phyloP scores from a whole-genome alignment of 2,888 invertebrate species.

The Ormyrus rosae region DNA sequence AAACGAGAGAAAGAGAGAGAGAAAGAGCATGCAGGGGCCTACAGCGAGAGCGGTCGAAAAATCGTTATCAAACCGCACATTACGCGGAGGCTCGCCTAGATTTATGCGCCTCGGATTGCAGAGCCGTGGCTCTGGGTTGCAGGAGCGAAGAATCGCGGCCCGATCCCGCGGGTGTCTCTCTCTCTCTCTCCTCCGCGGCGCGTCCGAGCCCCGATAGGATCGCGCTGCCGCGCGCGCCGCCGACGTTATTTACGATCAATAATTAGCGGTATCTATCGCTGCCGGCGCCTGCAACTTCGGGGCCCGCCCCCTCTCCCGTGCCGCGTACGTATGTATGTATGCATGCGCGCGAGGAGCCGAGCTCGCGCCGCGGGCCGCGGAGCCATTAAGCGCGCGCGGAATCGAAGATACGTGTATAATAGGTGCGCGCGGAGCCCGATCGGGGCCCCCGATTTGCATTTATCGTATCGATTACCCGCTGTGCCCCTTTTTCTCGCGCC shows the following conservation, averaged over 20 bases:
- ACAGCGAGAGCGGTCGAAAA: slow-evolving; percentile 19
- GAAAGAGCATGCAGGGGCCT: too few relatives aligned
- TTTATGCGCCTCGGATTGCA: slow-evolving; percentile 33
- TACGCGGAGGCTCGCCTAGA: slow-evolving; percentile 33
- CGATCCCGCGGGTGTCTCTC: background rate
- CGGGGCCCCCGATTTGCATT: slow-evolving; percentile 37
- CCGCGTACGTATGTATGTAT: background rate
- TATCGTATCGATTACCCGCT: slow-evolving; percentile 55
- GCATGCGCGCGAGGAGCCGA: background rate
- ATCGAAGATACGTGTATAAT: background rate
- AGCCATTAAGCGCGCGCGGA: slow-evolving; percentile 1
- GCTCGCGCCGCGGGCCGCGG: background rate
- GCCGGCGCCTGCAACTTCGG: slow-evolving; percentile 71
- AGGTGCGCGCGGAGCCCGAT: background rate
- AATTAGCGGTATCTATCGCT: slow-evolving; percentile 77
- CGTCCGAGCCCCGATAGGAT: slow-evolving; percentile 35
- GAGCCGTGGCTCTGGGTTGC: background rate
- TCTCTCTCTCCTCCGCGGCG: slow-evolving; percentile 1
- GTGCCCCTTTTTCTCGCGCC: slow-evolving; percentile 22
- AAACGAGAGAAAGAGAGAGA: too few relatives aligned
- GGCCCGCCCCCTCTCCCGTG: slow-evolving; percentile 51
- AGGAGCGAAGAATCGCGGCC: background rate
- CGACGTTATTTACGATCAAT: slow-evolving; percentile 75
- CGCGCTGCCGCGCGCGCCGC: slow-evolving; percentile 40
- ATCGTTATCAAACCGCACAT: slow-evolving; percentile 54